Evolutionary conservation across 2,888 invertebrate genomes (phyloP), one percentile per base, ranked within the genome.

Genomic region (Drosophila cyrtoloma): DNA sequence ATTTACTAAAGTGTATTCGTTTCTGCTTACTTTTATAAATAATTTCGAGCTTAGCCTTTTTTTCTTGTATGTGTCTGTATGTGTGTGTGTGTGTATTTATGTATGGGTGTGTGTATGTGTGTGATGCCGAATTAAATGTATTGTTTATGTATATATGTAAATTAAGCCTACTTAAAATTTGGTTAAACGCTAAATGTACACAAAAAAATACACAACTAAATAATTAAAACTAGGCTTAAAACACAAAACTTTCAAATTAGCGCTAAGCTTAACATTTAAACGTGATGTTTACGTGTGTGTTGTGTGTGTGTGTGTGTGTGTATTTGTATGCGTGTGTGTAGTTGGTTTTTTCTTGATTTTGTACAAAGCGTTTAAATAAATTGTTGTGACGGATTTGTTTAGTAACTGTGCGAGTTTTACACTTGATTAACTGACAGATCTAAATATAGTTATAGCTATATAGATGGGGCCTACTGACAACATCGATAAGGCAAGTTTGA

Each of bases 31-130:
- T 61, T 85, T 83, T 80, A 82, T 89, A 87, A 73, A 83, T 85
- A 84, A 77, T 84, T 75, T 86, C 84, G 84, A 86, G 85, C 87
- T 87, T 89, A 89, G 89, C 89, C 89, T 89, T 86, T 84, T 86
- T 74, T 82, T 82, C 65, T 81, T 57, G 57, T 57, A n/a, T 37
- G 37, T 55, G 58, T 76, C 26, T 26, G 26, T 26, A 26, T 26
- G 47, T 81, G 28, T 73, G 47, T 71, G 37, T 76, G 52, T 61
- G 47, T 70, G 60, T 70, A 62, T 73, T 26, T 75, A 44, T 73
- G 52, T 57, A 52, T 56, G 53, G 68, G 37, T 22, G 60, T 57
- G 51, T 75, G 57, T 44, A 60, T 55, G 37, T 72, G 64, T 70
- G 58, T 78, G 69, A 69, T 66, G 71, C 77, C 82, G 70, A 86